Evolutionary conservation across 1,140 invertebrate species (phyloP).

Genomic region (Drosophila willistoni): DNA sequence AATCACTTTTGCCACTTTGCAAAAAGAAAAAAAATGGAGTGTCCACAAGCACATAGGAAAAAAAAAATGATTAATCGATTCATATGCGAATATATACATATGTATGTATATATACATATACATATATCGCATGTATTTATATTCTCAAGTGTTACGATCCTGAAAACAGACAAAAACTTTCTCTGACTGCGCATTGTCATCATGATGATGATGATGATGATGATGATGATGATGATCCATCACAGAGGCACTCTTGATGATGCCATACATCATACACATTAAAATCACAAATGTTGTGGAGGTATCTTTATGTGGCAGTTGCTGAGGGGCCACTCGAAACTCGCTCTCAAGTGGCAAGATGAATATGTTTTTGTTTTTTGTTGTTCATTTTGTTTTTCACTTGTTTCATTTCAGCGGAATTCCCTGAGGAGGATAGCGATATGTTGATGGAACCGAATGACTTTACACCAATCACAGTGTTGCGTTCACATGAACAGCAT

Average conservation of each 20-base stretch:
- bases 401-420: constrained; percentile 61
- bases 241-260: neutral
- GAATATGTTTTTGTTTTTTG: constrained; percentile 4
- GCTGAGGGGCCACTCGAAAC: neutral
- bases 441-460: constrained; percentile 83
- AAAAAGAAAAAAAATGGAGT: too few species aligned
- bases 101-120: too few species aligned
- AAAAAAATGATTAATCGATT: neutral
- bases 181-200: neutral
- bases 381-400: constrained; percentile 9
- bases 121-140: too few species aligned
- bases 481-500: constrained; percentile 76
- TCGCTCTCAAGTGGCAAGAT: constrained; percentile 4
- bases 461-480: constrained; percentile 70
- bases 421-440: constrained; percentile 78
- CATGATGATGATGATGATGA: neutral
- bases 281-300: neutral
- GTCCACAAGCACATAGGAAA: neutral
- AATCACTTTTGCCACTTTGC: too few species aligned
- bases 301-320: neutral
- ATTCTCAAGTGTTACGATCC: neutral
- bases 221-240: neutral
- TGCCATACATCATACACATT: constrained; percentile 23
- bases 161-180: constrained; percentile 4
- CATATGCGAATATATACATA: too few species aligned